A percentile compares a stretch with the other conserved stretches of the same genome.
These are phyloP conservation scores for Halichondria panicea DNA, from an alignment of 37 sponge, comb jelly and placozoan genomes.

Conservation along the genomic window DNA sequence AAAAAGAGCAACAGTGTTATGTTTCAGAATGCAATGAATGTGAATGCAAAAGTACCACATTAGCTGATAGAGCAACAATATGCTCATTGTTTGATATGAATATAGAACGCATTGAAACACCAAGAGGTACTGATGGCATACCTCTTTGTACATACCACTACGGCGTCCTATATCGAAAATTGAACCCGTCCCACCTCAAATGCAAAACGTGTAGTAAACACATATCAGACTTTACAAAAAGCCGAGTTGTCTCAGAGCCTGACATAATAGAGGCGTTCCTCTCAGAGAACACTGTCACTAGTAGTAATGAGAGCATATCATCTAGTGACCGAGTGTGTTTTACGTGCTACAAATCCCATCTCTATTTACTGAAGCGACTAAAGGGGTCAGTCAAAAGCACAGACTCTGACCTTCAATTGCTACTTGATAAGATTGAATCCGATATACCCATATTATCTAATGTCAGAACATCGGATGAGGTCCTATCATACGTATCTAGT, in stretches of 20 bases:
- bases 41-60: background rate
- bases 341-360: constrained; percentile 2
- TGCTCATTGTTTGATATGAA: background rate
- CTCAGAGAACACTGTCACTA: background rate
- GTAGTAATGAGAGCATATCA: no score
- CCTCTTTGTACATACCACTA: constrained; percentile 6
- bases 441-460: no score
- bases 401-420: no score
- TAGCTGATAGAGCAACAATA: background rate
- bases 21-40: background rate
- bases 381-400: no score
- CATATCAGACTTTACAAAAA: background rate
- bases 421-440: no score
- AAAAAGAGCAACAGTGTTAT: background rate
- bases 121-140: background rate
- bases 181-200: background rate
- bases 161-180: background rate
- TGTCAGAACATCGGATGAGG: no score
- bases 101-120: background rate
- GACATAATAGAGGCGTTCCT: background rate
- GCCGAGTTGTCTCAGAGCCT: background rate
- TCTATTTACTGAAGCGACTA: background rate
- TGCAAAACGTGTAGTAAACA: background rate
- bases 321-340: background rate
- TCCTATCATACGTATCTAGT: no score